Base-by-base conservation (phyloP, 2,113 vertebrate genomes). In the Thalassoma bifasciatum region DNA sequence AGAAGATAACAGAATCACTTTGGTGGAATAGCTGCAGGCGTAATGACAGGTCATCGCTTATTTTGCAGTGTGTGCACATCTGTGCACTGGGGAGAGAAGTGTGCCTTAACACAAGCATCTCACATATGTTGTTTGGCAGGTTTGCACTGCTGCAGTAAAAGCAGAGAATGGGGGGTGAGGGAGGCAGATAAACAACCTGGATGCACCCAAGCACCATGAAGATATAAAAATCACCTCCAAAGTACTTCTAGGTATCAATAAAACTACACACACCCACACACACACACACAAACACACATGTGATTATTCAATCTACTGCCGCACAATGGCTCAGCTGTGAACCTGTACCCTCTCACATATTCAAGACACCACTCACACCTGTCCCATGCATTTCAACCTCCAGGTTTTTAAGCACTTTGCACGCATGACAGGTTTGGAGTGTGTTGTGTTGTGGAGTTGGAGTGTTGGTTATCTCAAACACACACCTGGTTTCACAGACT, bases 401-500 rank as follows among this genome's bases (percentile, higher is more conserved):
- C 44, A 17, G 21, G 0, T 46, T 54, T 30, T 10, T 24, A 21
- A 19, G 17, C 38, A 36, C 24, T 13, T 53, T 26, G 49, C 51
- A 57, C 56, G 66, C 9, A 17, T 1, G 47, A 5, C 60, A 21
- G 30, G 2, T 58, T 14, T 23, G 63, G 40, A 37, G 36, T 23
- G 17, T 26, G 38, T 38, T 22, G 24, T 21, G 47, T 3, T 17
- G 56, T 12, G 8, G n/a, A 38, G 10, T 2, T 6, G 22, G 21
- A 4, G 56, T 5, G 51, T 50, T 4, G 4, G 44, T 19, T 40
- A 16, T 37, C 12, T 51, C 21, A 9, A 23, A 1, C 62, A 92
- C 93, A 74, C 76, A 98, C 97, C 97, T 89, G 97, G 96, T 83
- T 94, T 97, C 67, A 98, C 96, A 1, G 95, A 96, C 94, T 97